Conservation (phyloP, 1,140 invertebrate genomes). For the Paraescarpia echinospica region DNA sequence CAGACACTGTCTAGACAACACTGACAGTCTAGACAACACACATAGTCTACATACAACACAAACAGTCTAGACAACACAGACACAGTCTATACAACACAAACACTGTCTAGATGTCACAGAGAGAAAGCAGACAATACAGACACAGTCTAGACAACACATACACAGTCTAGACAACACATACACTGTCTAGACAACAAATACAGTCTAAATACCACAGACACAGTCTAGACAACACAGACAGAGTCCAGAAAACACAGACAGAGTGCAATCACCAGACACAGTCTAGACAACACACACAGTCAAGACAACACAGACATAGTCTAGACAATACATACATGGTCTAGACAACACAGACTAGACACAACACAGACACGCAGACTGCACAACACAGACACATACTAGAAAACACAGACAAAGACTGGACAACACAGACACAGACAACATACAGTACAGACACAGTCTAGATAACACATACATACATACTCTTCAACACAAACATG, state of each 20-base stretch:
- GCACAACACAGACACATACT: neutral
- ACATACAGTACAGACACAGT: neutral
- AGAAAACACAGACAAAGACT: neutral
- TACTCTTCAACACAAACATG: too few species aligned
- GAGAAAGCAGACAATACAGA: neutral
- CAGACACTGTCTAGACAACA: neutral
- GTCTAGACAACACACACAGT: conserved; percentile 13
- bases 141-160: neutral
- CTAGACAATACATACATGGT: neutral
- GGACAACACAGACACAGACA: neutral
- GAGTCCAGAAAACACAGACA: neutral
- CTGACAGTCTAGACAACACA: neutral
- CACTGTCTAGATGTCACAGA: neutral
- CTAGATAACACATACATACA: neutral
- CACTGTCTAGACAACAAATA: neutral
- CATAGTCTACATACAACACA: neutral
- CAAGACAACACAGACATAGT: neutral
- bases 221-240: neutral
- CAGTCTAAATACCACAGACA: neutral
- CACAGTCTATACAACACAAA: neutral
- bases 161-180: neutral
- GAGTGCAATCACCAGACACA: neutral
- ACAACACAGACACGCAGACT: neutral
- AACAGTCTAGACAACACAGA: neutral
- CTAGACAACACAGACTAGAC: neutral